Base-by-base conservation (phyloP, 2,888 invertebrate species). In the Eupithecia subfuscata region DNA sequence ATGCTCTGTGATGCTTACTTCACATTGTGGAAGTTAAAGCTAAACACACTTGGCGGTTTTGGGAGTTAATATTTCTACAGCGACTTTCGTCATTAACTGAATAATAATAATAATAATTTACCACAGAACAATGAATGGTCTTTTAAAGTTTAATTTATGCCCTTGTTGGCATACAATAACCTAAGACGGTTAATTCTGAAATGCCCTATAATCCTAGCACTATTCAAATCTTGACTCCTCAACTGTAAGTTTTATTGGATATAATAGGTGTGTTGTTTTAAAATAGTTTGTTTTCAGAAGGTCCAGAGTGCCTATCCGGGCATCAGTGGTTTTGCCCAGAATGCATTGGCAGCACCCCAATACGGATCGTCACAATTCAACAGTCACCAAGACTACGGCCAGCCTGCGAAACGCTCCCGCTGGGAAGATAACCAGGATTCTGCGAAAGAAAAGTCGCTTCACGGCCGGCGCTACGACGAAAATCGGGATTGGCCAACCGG, bases 271-370 rank as follows among this genome's bases (percentile, higher is more conserved):
- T 52, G 43, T 16, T 77, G 68, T 77, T 60, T 77, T 63, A 78
- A 75, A 74, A 14, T 25, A 69, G 69, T 77, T 78, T 79, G 60
- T 72, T 80, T 78, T 65, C 80, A 80, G 80, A 77, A 71, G 70
- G 72, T 78, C 74, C 79, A 76, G 79, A 77, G 69, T 71, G 48
- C 76, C 52, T 79, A 69, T 56, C 74, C 74, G 78, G 75, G 52
- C 72, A 68, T 75, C 74, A 68, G 70, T 75, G 72, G 52, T 8
- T 72, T 22, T 70, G 5, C 68, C n/a, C 77, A 80, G 40, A 68
- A 40, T n/a, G 22, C 73, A 14, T 5, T 68, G 16, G 12, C 56
- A 12, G 45, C 71, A 48, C 14, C 69, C 65, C 78, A 78, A 43
- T 78, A 56, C 67, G 45, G 72, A n/a, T 14, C 69, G 14, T 69